These are phyloP conservation scores for Tiliacea aurago DNA, from an alignment of 2,888 invertebrate species.

Conservation along the genomic window DNA sequence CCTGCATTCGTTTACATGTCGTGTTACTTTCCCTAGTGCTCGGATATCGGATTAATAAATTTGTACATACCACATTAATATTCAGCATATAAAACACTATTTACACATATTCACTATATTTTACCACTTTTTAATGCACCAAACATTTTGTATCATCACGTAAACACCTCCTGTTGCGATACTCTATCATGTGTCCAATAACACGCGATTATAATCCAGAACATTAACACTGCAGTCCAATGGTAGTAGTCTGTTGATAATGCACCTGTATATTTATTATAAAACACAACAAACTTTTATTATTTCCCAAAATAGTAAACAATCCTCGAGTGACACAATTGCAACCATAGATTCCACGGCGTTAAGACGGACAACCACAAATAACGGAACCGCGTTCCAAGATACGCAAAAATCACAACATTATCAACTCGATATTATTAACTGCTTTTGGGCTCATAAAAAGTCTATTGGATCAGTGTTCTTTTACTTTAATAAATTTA, in stretches of 20 bases:
- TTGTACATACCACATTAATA: conserved; percentile 73
- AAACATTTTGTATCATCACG: conserved; percentile 82
- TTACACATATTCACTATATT: conserved; percentile 70
- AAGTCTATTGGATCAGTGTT: background rate
- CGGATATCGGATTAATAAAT: conserved; percentile 62
- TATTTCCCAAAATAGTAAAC: conserved; percentile 88
- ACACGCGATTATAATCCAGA: conserved; percentile 50
- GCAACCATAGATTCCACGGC: conserved; percentile 88
- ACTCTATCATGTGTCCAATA: conserved; percentile 61
- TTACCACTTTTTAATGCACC: conserved; percentile 72
- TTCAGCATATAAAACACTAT: conserved; percentile 69
- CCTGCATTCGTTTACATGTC: conserved; percentile 79
- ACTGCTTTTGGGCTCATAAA: background rate
- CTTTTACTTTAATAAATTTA: background rate
- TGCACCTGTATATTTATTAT: conserved; percentile 57
- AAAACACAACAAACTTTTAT: conserved; percentile 70
- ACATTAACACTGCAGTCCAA: conserved; percentile 63
- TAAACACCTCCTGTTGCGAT: conserved; percentile 83
- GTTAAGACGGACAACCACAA: conserved; percentile 86
- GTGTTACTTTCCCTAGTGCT: conserved; percentile 76
- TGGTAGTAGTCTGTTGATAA: conserved; percentile 53
- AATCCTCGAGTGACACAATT: conserved; percentile 87
- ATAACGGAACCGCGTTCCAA: conserved; percentile 80
- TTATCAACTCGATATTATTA: background rate
- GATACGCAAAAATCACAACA: conserved; percentile 65